These are phyloP conservation scores for Neoarius graeffei DNA, from an alignment of 2,113 vertebrate genomes.

Conservation along the genomic window DNA sequence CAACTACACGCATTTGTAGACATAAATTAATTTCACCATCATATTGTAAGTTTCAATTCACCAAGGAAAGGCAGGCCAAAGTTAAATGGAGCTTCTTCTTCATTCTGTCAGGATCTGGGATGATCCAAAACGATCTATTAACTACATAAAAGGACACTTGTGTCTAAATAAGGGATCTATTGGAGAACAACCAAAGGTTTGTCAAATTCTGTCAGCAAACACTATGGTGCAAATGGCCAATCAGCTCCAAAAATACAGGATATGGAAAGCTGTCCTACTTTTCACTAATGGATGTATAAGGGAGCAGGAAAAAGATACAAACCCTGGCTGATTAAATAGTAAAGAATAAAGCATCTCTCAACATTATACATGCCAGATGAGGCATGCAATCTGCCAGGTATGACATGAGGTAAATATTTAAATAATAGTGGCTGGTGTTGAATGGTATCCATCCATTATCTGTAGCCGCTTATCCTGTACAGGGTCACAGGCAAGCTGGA, in stretches of 20 bases:
- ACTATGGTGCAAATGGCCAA: conserved; percentile 30
- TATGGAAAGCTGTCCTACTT: conserved; percentile 27
- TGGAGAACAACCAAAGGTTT: neutral
- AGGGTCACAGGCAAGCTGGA: too few relatives aligned
- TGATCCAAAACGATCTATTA: neutral
- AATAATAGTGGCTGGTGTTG: too few relatives aligned
- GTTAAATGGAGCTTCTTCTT: neutral
- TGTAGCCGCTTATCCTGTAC: too few relatives aligned
- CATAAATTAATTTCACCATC: neutral
- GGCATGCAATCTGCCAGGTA: neutral
- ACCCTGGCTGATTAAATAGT: neutral
- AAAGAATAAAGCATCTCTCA: neutral
- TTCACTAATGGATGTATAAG: conserved; percentile 23
- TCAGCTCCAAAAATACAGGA: conserved; percentile 14
- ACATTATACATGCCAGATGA: neutral
- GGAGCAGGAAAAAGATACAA: neutral
- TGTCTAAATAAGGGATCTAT: neutral
- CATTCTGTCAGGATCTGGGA: neutral
- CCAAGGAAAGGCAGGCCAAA: neutral
- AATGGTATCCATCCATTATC: too few relatives aligned
- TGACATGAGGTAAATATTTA: neutral
- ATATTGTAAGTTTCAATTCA: neutral
- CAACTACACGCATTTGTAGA: neutral
- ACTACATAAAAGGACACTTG: neutral
- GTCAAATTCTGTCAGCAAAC: conserved; percentile 14